phyloP scores from a whole-genome alignment of 2,888 invertebrate species.

The Drosophila atripex region DNA sequence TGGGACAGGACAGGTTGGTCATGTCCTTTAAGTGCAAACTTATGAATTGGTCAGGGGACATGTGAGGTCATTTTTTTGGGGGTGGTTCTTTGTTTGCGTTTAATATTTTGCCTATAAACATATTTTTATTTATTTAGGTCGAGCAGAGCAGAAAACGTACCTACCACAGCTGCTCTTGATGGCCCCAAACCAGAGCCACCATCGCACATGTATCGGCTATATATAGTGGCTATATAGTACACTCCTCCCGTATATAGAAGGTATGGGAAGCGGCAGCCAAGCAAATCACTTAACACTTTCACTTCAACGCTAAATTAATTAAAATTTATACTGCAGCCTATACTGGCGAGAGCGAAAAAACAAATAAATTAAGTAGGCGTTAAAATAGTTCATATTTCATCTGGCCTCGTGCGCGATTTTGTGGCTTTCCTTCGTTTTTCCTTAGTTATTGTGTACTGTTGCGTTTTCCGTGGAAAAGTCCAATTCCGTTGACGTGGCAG shows the following conservation, averaged over 20 bases:
- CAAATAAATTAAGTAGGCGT: conserved; percentile 83
- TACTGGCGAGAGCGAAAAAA: conserved; percentile 54
- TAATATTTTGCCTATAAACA: conserved; percentile 82
- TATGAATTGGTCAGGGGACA: conserved; percentile 78
- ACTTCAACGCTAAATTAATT: conserved; percentile 79
- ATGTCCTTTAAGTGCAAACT: conserved; percentile 74
- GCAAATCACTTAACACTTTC: conserved; percentile 70
- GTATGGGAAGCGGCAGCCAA: conserved; percentile 35
- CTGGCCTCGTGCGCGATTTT: conserved; percentile 42
- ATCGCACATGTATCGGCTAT: conserved; percentile 18
- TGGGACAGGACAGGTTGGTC: conserved; percentile 70
- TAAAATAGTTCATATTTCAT: conserved; percentile 83
- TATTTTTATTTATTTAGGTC: conserved; percentile 83
- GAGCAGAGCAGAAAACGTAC: conserved; percentile 63
- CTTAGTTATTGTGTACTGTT: not conserved
- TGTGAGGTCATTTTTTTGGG: conserved; percentile 14
- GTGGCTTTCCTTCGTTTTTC: conserved; percentile 7
- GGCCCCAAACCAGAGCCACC: conserved; percentile 47
- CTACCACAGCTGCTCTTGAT: conserved; percentile 75
- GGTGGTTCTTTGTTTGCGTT: conserved; percentile 73
- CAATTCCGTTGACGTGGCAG: conserved; percentile 55
- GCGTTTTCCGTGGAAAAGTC: conserved; percentile 67
- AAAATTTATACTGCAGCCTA: conserved; percentile 69
- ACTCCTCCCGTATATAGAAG: conserved; percentile 15
- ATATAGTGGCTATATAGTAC: conserved; percentile 22